Evolutionary conservation across 2,888 invertebrate species (phyloP).

Genomic region (Troides helena): DNA sequence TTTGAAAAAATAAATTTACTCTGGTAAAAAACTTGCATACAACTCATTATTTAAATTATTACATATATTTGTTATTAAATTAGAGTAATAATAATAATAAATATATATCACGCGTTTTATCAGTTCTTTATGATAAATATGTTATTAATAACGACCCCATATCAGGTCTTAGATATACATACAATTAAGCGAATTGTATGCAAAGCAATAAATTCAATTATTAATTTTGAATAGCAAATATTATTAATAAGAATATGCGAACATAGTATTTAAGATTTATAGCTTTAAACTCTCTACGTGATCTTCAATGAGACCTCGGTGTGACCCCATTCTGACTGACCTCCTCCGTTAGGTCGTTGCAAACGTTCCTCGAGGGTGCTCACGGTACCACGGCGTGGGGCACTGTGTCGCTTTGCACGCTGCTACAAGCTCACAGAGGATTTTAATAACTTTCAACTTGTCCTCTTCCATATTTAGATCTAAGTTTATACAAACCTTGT

Average conservation of each 20-base stretch:
- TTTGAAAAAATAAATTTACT: too few relatives aligned
- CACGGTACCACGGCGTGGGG: constrained; percentile 1
- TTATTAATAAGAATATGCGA: neutral
- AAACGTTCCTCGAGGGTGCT: constrained; percentile 19
- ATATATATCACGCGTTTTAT: too few relatives aligned
- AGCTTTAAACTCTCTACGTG: constrained; percentile 8
- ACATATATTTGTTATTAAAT: too few relatives aligned
- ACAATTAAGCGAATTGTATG: too few relatives aligned
- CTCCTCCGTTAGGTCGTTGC: constrained; percentile 18
- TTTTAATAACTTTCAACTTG: constrained; percentile 2
- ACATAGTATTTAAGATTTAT: neutral
- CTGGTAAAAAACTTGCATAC: too few relatives aligned
- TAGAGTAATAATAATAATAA: too few relatives aligned
- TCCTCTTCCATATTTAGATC: neutral
- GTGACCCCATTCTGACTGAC: constrained; percentile 22
- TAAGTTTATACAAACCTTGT: neutral
- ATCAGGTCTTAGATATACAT: too few relatives aligned
- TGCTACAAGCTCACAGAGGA: constrained; percentile 1
- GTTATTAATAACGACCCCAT: too few relatives aligned
- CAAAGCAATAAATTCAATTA: too few relatives aligned
- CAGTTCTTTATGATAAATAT: too few relatives aligned
- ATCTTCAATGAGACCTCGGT: constrained; percentile 17
- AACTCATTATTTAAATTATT: too few relatives aligned
- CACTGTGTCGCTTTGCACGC: constrained; percentile 5
- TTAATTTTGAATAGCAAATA: too few relatives aligned